Base-by-base conservation (phyloP, 2,888 invertebrate genomes). In the Chymomyza fuscimana region DNA sequence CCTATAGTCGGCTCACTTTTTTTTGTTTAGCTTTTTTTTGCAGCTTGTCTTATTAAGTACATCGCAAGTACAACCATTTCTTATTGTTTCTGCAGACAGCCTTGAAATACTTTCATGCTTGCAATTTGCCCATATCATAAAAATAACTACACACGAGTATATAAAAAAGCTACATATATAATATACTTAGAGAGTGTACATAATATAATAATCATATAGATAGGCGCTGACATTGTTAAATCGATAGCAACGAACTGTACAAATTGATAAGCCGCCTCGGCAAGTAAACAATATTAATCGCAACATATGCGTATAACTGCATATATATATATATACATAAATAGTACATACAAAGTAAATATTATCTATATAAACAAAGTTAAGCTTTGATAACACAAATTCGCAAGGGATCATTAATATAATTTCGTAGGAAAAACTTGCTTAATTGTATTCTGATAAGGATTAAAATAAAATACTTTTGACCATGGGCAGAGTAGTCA, bases 231-330 rank as follows among this genome's bases (percentile, higher is more conserved):
- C 40, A 46, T 46, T 46, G 40, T 10, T 12, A 46, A 46, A 46
- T 46, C 40, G 40, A 46, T 46, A 46, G 40, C 40, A 46, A 61
- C 67, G 65, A 81, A 84, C 74, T 84, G 87, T 86, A 79, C 58
- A 77, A 80, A 83, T 80, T 85, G 87, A 85, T 87, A 85, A 87
- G 80, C 79, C 25, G n/a, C 25, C 12, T 0, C 6, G 9, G 5
- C 15, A 59, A 25, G 19, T 19, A 36, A 40, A n/a, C 12, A 40
- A 16, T 5, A 61, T 36, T 36, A 61, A 61, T 61, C 36, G 61
- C 32, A 36, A n/a, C 32, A 36, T 29, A 29, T 29, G 58, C 58
- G 15, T 29, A 58, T 22, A n/a, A 32, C n/a, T 19, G 32, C n/a
- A 29, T 7, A 32, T 6, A 25, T 5, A 32, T 59, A 10, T 25